A percentile compares a stretch with the other conserved stretches of the same genome.
Conservation (phyloP, 2,888 invertebrate species). For the Rhabditoides inermis region DNA sequence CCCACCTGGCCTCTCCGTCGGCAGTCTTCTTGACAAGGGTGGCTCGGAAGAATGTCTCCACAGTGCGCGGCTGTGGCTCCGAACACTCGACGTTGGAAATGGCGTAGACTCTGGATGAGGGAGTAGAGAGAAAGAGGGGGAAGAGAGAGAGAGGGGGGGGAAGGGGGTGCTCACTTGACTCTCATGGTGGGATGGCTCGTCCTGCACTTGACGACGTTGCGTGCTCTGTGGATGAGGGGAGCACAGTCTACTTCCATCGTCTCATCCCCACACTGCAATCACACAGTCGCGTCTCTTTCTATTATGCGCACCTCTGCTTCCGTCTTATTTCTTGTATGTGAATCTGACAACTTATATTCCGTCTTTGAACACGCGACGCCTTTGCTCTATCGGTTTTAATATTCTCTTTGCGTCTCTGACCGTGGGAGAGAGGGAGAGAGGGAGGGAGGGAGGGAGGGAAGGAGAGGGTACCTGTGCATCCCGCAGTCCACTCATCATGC, state of each 20-base stretch:
- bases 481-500: slow-evolving; percentile 17
- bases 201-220: slow-evolving; percentile 39
- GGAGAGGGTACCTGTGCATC: no score
- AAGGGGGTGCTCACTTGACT: slow-evolving; percentile 23
- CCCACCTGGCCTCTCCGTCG: slow-evolving; percentile 10
- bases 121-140: neutral
- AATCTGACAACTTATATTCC: no score
- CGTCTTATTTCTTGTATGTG: no score
- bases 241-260: slow-evolving; percentile 28
- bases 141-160: neutral
- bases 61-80: slow-evolving; percentile 11
- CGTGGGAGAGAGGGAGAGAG: no score
- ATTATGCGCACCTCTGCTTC: no score
- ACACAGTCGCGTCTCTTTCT: no score
- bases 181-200: slow-evolving; percentile 42
- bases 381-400: no score
- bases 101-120: slow-evolving; percentile 25
- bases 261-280: no score
- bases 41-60: slow-evolving; percentile 34
- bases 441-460: no score
- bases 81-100: slow-evolving; percentile 15
- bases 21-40: slow-evolving; percentile 28
- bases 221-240: slow-evolving; percentile 36
- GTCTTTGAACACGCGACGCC: no score
- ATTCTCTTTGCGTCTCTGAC: no score